Percentiles rank a stretch among this genome's conserved stretches.
These are phyloP conservation scores for Synergus japonicus DNA, from an alignment of 2,888 invertebrate species.

Conservation along the genomic window DNA sequence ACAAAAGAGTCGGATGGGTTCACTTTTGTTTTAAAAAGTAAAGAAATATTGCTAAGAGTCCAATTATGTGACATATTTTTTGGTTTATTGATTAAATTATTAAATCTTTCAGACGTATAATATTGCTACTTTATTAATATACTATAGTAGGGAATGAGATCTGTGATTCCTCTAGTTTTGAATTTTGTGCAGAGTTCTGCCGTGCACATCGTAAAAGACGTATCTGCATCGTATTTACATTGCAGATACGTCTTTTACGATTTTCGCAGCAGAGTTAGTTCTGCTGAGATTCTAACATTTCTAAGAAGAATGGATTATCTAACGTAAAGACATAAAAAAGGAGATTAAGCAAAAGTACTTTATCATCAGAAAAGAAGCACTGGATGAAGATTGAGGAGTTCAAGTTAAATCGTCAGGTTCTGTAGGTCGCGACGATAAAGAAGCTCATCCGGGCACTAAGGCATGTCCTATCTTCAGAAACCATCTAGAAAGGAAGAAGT, in stretches of 20 bases:
- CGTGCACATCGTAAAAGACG: no score
- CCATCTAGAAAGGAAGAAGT: slow-evolving; percentile 49
- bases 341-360: slow-evolving; percentile 24
- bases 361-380: slow-evolving; percentile 5
- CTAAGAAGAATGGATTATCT: not conserved
- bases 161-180: not conserved
- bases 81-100: no score
- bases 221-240: no score
- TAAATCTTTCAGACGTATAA: no score
- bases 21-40: not conserved
- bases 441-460: slow-evolving; percentile 19
- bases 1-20: not conserved
- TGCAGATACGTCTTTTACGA: no score
- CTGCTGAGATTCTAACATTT: not conserved
- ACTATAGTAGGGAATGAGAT: not conserved
- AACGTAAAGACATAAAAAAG: slow-evolving; percentile 11
- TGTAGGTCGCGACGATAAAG: slow-evolving; percentile 31
- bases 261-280: not conserved
- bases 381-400: slow-evolving; percentile 28
- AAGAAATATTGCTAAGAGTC: not conserved
- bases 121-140: no score
- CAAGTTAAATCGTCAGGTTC: slow-evolving; percentile 5
- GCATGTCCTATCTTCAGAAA: slow-evolving; percentile 42
- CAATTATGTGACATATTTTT: not conserved
- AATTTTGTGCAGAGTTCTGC: not conserved